Evolutionary conservation across 1,140 invertebrate genomes (phyloP), one percentile per base, ranked within the genome.

Genomic region (Caenorhabditis briggsae): DNA sequence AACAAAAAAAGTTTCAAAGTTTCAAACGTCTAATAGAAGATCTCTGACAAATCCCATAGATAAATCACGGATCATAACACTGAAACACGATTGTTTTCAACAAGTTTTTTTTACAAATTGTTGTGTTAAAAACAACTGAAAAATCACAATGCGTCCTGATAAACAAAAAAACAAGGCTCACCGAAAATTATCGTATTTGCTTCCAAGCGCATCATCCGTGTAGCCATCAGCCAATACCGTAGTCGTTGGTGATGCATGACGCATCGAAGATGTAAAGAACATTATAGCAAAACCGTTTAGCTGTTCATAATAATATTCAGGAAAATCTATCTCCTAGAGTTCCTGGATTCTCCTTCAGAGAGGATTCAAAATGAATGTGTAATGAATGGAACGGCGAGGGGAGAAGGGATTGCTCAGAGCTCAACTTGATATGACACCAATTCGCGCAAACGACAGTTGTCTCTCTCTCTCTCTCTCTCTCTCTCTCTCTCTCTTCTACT

Each of bases 171-270:
- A 43, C 6, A 20, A 53, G 16, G 56, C 84, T 74, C 61, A 85
- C 84, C 84, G 20, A 65, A 53, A 65, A 56, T 85, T 85, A 43
- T 85, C 84, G 25, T 85, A 85, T 20, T 85, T 85, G n/a, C 64
- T 74, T 14, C 64, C 23, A 11, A 85, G 18, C 6, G 55, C 55
- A 53, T 85, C 84, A 53, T 85, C 84, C 50, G 84, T 85, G 23
- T 85, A 85, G n/a, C 84, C 84, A 53, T 85, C 84, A 53, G 84
- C 84, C 64, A 85, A 48, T 65, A 70, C 41, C 14, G 84, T 85
- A 53, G 84, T 85, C 12, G 84, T 85, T 11, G 84, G 84, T 16
- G 84, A 85, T 23, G 43, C 48, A 56, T 74, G 65, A 61, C 59
- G 59, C 59, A 61, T 61, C 14, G 59, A 61, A 61, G 59, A 61